Percentiles rank a stretch among this genome's conserved stretches.
Evolutionary conservation across 2,113 vertebrate species (phyloP).

Genomic region (Notiomystis cincta): DNA sequence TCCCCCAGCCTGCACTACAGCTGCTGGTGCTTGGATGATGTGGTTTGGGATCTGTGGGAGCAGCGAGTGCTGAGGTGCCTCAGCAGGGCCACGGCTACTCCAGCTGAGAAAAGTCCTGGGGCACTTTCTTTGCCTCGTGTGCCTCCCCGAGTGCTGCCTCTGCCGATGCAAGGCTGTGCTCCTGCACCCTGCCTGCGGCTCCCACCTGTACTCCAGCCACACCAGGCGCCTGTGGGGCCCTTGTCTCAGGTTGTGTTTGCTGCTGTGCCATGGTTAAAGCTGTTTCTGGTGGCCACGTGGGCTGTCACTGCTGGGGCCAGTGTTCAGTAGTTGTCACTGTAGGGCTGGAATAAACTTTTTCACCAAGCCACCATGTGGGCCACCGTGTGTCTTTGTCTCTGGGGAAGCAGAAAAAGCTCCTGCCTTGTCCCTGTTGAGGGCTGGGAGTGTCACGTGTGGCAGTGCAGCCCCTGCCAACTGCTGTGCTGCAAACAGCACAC

Average conservation of each 20-base stretch:
- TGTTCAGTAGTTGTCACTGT: neutral
- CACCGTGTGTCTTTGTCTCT: neutral
- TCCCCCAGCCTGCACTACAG: neutral
- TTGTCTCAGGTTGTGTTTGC: neutral
- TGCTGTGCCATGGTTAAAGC: neutral
- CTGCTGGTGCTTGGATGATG: neutral
- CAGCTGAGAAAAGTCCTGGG: neutral
- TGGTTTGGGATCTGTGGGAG: neutral
- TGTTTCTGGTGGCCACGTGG: neutral
- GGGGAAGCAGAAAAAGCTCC: neutral
- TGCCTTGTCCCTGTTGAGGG: rapidly evolving
- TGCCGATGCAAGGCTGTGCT: rapidly evolving
- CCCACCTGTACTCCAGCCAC: rapidly evolving
- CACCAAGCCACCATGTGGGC: neutral
- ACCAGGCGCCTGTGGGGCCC: neutral
- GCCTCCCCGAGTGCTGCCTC: neutral
- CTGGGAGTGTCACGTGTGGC: rapidly evolving
- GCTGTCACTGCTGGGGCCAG: neutral
- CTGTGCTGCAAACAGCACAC: neutral
- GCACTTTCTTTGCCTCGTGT: neutral
- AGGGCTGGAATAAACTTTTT: conserved; percentile 57
- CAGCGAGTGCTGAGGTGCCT: neutral
- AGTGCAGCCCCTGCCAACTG: neutral
- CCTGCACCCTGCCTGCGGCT: rapidly evolving
- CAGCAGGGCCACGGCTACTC: neutral